Percentiles rank a stretch among this genome's conserved stretches.
phyloP scores from a whole-genome alignment of 2,113 vertebrate species.

The Dicerorhinus sumatrensis region DNA sequence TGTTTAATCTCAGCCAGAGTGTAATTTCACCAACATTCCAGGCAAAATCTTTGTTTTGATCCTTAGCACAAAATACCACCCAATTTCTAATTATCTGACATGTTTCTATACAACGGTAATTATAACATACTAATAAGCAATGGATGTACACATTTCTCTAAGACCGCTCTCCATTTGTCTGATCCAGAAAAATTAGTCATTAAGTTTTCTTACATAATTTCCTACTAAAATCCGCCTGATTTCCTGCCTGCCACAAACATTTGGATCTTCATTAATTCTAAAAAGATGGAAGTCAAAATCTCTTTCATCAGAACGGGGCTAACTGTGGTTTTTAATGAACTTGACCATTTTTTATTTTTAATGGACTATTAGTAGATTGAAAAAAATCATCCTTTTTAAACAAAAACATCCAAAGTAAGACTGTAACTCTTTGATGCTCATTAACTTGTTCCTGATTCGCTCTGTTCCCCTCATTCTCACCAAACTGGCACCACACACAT shows the following conservation, averaged over 20 bases:
- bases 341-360: background rate
- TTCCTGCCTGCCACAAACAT: constrained; percentile 45
- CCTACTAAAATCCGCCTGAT: background rate
- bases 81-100: background rate
- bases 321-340: background rate
- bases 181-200: background rate
- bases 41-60: background rate
- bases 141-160: background rate
- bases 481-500: fast-evolving
- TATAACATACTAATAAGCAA: background rate
- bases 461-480: background rate
- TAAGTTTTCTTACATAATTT: constrained; percentile 29
- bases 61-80: background rate
- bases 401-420: background rate
- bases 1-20: background rate
- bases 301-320: background rate
- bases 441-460: fast-evolving
- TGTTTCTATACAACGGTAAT: background rate
- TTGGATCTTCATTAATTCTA: background rate
- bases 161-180: background rate
- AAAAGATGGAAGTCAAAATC: background rate
- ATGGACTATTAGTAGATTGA: background rate
- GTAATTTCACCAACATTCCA: background rate
- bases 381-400: background rate
- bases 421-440: fast-evolving